Conservation (phyloP, 2,888 invertebrate species). For the Tuta absoluta region DNA sequence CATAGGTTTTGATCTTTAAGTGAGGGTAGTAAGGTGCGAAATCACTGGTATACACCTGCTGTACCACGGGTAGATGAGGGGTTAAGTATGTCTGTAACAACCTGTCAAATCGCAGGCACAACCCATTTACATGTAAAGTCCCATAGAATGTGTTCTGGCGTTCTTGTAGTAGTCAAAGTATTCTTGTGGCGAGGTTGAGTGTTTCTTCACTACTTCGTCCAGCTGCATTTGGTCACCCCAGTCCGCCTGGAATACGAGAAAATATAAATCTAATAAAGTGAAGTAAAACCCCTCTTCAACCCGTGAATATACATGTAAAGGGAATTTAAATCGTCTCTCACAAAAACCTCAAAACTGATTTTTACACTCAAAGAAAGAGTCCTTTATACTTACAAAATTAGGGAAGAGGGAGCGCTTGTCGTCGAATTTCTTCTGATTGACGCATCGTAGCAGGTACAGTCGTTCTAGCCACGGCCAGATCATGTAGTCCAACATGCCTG, state of each 20-base stretch:
- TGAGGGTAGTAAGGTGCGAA: too few relatives aligned
- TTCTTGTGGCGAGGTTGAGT: slow-evolving; percentile 59
- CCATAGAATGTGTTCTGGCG: slow-evolving; percentile 70
- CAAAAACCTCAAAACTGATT: too few relatives aligned
- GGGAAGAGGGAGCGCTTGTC: slow-evolving; percentile 63
- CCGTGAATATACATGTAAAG: too few relatives aligned
- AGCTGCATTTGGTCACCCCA: slow-evolving; percentile 76
- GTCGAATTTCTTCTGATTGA: slow-evolving; percentile 65
- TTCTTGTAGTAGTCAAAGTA: slow-evolving; percentile 73
- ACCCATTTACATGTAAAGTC: slow-evolving; percentile 61
- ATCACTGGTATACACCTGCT: too few relatives aligned
- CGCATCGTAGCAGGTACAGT: slow-evolving; percentile 70
- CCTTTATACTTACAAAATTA: slow-evolving; percentile 63
- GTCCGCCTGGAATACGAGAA: slow-evolving; percentile 58
- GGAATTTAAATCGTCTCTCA: too few relatives aligned
- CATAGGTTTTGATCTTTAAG: too few relatives aligned
- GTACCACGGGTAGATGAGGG: too few relatives aligned
- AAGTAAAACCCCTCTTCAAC: too few relatives aligned
- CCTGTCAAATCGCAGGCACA: too few relatives aligned
- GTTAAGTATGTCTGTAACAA: too few relatives aligned
- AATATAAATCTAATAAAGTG: not conserved
- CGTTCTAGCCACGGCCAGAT: slow-evolving; percentile 94
- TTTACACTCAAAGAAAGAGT: too few relatives aligned
- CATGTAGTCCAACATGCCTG: slow-evolving; percentile 92
- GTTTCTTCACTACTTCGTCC: slow-evolving; percentile 69